Percentiles rank a stretch among this genome's conserved stretches.
Conservation (phyloP, 1,140 invertebrate genomes). For the Sitodiplosis mosellana region DNA sequence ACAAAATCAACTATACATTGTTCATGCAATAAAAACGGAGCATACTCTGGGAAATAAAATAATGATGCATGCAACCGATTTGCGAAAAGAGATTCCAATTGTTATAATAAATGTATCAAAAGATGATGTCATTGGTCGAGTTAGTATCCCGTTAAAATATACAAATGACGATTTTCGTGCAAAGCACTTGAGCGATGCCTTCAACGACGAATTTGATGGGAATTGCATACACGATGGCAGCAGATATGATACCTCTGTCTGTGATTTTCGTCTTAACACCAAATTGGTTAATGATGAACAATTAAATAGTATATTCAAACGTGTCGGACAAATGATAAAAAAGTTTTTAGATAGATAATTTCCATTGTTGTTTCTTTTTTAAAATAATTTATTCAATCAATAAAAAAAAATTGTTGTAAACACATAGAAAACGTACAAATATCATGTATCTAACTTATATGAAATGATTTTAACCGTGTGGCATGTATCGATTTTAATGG, state of each 20-base stretch:
- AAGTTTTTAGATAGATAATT: background rate
- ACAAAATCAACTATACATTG: background rate
- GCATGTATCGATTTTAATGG: conserved; percentile 31
- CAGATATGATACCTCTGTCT: background rate
- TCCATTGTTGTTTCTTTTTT: no score
- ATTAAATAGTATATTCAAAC: background rate
- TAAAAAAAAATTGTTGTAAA: no score
- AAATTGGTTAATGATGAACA: background rate
- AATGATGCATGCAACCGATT: background rate
- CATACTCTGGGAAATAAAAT: background rate
- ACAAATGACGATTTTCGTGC: background rate
- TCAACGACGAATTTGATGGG: background rate
- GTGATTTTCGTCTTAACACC: background rate
- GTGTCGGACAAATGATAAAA: background rate
- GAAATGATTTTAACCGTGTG: no score
- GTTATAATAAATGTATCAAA: background rate
- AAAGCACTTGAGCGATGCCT: background rate
- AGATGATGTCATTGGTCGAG: background rate
- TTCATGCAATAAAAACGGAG: background rate
- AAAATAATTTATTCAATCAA: no score
- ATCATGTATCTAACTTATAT: no score
- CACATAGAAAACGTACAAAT: no score
- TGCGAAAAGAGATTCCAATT: background rate
- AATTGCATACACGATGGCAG: background rate
- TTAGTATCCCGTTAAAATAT: background rate